A percentile compares a stretch with the other conserved stretches of the same genome.
phyloP scores from a whole-genome alignment of 2,113 vertebrate genomes.

The Alouatta palliata region DNA sequence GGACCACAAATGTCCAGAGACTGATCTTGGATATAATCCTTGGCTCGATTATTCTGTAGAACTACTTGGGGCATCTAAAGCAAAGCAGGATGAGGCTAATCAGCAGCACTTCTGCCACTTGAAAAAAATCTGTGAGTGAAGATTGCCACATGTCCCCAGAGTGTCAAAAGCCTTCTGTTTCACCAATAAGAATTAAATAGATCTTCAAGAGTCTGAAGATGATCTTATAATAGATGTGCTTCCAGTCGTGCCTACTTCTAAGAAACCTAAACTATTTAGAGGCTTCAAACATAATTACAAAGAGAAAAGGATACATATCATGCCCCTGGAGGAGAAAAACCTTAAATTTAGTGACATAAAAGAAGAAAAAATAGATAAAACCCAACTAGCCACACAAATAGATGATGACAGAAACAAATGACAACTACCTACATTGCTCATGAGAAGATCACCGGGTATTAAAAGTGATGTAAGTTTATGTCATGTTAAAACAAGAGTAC shows the following conservation, averaged over 20 bases:
- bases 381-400: background rate
- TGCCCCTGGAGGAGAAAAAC: background rate
- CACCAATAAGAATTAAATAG: slow-evolving; percentile 52
- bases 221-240: slow-evolving; percentile 83
- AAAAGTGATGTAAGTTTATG: background rate
- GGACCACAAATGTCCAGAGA: slow-evolving; percentile 82
- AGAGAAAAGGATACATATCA: background rate
- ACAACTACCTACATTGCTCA: background rate
- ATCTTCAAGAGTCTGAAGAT: slow-evolving; percentile 82
- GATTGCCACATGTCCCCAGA: fast-evolving
- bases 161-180: slow-evolving; percentile 39
- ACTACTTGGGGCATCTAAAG: slow-evolving; percentile 25
- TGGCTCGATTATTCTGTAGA: slow-evolving; percentile 86
- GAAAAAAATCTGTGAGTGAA: background rate
- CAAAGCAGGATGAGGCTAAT: background rate
- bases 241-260: slow-evolving; percentile 58
- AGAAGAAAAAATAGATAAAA: background rate
- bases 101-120: background rate
- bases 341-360: background rate
- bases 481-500: background rate
- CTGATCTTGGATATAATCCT: slow-evolving; percentile 86
- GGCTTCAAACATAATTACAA: background rate
- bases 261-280: slow-evolving; percentile 55
- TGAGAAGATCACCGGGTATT: background rate
- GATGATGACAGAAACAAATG: background rate